Conservation (phyloP, 2,888 invertebrate species). For the Siphonodentalium dalli region DNA sequence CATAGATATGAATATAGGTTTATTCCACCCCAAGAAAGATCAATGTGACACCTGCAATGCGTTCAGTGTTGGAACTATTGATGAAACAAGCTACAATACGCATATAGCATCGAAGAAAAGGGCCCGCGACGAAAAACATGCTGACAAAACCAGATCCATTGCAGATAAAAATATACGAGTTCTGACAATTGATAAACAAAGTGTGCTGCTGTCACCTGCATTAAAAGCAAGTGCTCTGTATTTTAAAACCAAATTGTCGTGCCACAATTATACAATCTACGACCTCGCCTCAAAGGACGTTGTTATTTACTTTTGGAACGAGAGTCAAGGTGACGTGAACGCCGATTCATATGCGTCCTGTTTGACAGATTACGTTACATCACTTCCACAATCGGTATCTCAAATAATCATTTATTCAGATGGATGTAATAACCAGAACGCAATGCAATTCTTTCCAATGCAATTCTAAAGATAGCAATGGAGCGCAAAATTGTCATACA, state of each 20-base stretch:
- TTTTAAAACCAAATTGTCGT: constrained; percentile 21
- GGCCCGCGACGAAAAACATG: constrained; percentile 2
- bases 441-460: constrained; percentile 15
- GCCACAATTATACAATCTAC: constrained; percentile 25
- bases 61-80: constrained; percentile 7
- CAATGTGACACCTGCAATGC: constrained; percentile 17
- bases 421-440: constrained; percentile 17
- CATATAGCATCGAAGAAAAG: constrained; percentile 14
- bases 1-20: constrained; percentile 13
- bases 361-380: constrained; percentile 9
- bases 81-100: constrained; percentile 3
- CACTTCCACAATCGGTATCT: constrained; percentile 1
- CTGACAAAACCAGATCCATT: constrained; percentile 15
- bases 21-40: constrained; percentile 21
- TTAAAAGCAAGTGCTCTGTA: constrained; percentile 18
- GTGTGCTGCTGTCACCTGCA: constrained; percentile 11
- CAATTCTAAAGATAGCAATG: constrained; percentile 9
- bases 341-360: constrained; percentile 18
- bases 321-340: constrained; percentile 22
- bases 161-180: constrained; percentile 15
- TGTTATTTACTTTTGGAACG: constrained; percentile 24
- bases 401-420: constrained; percentile 13
- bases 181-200: constrained; percentile 17
- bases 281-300: constrained; percentile 9
- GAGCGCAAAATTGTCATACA: neutral